These are phyloP conservation scores for Amblyopsis rosae DNA, from an alignment of 2,113 vertebrate species.

Conservation along the genomic window DNA sequence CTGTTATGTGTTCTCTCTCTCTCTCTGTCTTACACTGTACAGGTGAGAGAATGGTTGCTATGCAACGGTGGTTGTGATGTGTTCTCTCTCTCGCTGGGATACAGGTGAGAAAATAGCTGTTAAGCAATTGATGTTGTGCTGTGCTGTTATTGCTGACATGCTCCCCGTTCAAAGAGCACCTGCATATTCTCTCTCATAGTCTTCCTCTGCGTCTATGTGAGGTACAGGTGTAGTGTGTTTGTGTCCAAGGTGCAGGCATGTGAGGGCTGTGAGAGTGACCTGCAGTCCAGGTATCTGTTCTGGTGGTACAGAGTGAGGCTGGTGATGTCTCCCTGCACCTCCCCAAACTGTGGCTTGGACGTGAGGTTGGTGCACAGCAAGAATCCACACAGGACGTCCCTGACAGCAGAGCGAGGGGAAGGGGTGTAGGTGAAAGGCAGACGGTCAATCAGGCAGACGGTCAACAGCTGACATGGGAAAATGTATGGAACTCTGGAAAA, in stretches of 20 bases:
- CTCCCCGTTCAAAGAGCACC: too few species aligned
- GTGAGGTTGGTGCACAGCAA: conserved; percentile 93
- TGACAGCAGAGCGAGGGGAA: conserved; percentile 44
- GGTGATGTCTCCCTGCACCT: conserved; percentile 87
- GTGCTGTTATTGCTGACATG: too few species aligned
- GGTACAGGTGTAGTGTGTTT: neutral
- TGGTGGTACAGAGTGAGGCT: conserved; percentile 93
- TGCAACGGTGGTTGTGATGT: neutral
- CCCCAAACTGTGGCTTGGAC: conserved; percentile 83
- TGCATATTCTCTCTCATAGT: neutral
- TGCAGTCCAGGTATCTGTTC: conserved; percentile 94
- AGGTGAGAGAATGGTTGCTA: too few species aligned
- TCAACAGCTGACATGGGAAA: neutral
- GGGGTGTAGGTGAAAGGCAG: neutral
- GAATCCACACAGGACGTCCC: conserved; percentile 94
- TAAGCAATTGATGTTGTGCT: neutral
- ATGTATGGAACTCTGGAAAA: too few species aligned
- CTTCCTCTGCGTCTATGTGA: neutral
- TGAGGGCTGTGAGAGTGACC: conserved; percentile 68
- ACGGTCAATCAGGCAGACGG: neutral
- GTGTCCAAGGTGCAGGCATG: neutral
- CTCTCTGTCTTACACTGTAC: neutral
- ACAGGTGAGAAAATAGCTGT: too few species aligned
- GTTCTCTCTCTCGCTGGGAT: too few species aligned
- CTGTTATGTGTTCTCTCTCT: neutral